A percentile compares a stretch with the other conserved stretches of the same genome.
Conservation (phyloP, 2,888 invertebrate genomes). For the Scaptomyza parva region DNA sequence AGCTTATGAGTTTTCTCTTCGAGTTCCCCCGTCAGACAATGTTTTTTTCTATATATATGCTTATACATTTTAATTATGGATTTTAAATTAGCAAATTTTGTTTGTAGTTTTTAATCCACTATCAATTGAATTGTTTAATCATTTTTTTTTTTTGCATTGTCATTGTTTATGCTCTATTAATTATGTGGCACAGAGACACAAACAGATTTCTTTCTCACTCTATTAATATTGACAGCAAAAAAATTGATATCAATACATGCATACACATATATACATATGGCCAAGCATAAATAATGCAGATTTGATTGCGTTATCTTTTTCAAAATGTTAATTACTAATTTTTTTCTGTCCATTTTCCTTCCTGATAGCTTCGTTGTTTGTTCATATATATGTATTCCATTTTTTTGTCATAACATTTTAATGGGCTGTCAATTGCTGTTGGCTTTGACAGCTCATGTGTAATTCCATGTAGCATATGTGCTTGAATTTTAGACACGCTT, state of each 20-base stretch:
- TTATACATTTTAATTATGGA: conserved; percentile 18
- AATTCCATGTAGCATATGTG: conserved; percentile 47
- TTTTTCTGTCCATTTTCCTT: conserved; percentile 20
- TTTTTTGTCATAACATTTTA: conserved; percentile 39
- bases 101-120: conserved; percentile 50
- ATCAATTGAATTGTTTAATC: conserved; percentile 44
- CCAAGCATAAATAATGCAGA: conserved; percentile 62
- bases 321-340: conserved; percentile 69
- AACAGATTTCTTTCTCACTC: conserved; percentile 25
- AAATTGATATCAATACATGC: no score
- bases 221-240: conserved; percentile 25
- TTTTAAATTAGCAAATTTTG: conserved; percentile 20
- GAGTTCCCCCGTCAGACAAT: no score
- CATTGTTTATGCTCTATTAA: conserved; percentile 74
- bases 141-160: conserved; percentile 14
- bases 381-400: not conserved
- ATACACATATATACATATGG: not conserved
- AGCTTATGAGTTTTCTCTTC: no score
- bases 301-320: conserved; percentile 74
- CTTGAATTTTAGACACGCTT: conserved; percentile 17
- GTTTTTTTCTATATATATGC: not conserved
- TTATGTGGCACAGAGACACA: conserved; percentile 61
- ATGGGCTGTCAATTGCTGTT: conserved; percentile 65
- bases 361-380: not conserved
- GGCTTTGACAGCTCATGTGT: conserved; percentile 57